These are phyloP conservation scores for Polydrusus pterygomalis DNA, from an alignment of 2,888 invertebrate genomes.

Conservation along the genomic window DNA sequence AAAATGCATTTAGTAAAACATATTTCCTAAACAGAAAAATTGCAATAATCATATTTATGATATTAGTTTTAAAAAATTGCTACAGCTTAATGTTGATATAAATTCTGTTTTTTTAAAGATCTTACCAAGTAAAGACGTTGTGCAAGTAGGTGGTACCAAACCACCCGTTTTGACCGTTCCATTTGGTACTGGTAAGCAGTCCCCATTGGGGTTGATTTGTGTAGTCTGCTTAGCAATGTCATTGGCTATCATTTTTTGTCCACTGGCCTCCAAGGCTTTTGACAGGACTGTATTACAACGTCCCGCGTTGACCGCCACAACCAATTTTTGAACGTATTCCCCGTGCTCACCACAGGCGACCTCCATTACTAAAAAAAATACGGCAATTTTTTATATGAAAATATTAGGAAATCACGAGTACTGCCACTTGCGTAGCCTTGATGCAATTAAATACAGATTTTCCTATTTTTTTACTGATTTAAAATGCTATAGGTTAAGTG, in stretches of 20 bases:
- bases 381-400: too few relatives aligned
- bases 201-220: constrained; percentile 63
- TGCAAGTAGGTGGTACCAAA: constrained; percentile 72
- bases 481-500: too few relatives aligned
- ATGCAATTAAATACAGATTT: too few relatives aligned
- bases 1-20: too few relatives aligned
- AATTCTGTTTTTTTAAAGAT: too few relatives aligned
- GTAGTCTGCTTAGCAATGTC: constrained; percentile 74
- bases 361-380: constrained; percentile 86
- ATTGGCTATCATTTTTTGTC: constrained; percentile 74
- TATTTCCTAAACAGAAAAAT: too few relatives aligned
- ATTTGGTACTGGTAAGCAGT: constrained; percentile 63
- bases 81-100: too few relatives aligned
- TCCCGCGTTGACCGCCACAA: constrained; percentile 88
- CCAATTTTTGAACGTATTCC: constrained; percentile 88
- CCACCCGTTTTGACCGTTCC: constrained; percentile 66
- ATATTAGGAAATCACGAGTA: too few relatives aligned
- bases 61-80: too few relatives aligned
- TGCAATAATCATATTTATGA: too few relatives aligned
- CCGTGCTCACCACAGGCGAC: constrained; percentile 97
- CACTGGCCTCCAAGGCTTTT: constrained; percentile 64
- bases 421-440: too few relatives aligned
- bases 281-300: constrained; percentile 78
- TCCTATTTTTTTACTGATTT: too few relatives aligned
- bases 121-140: constrained; percentile 70